Percentiles rank a stretch among this genome's conserved stretches.
Evolutionary conservation across 2,888 invertebrate species (phyloP).

Genomic region (Antheraea assamensis): DNA sequence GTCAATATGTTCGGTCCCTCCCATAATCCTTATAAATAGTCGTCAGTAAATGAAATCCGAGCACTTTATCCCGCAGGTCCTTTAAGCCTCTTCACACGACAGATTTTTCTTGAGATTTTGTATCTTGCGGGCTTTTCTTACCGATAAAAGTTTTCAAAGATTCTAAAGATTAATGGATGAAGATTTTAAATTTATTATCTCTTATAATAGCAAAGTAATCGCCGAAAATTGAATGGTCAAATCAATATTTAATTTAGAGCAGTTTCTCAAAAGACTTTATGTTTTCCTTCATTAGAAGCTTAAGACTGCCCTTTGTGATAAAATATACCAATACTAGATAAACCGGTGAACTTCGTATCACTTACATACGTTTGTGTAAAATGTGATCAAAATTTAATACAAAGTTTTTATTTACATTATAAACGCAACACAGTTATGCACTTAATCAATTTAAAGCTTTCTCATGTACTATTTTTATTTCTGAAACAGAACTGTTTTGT

Average conservation of each 20-base stretch:
- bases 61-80: slow-evolving; percentile 24
- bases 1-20: slow-evolving; percentile 28
- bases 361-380: too few species aligned
- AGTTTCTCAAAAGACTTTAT: background rate
- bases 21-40: slow-evolving; percentile 37
- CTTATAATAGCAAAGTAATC: slow-evolving; percentile 12
- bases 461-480: too few species aligned
- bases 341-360: too few species aligned
- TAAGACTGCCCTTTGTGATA: background rate
- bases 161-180: slow-evolving; percentile 20
- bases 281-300: background rate
- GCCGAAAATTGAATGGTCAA: background rate
- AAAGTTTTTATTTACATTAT: too few species aligned
- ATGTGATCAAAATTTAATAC: too few species aligned
- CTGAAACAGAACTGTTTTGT: too few species aligned
- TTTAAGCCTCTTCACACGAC: slow-evolving; percentile 25
- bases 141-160: slow-evolving; percentile 12
- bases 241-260: background rate
- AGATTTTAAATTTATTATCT: slow-evolving; percentile 7
- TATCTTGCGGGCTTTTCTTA: slow-evolving; percentile 14
- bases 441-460: too few species aligned
- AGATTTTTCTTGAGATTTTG: slow-evolving; percentile 25
- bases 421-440: too few species aligned
- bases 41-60: slow-evolving; percentile 27
- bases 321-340: too few species aligned